A percentile compares a stretch with the other conserved stretches of the same genome.
phyloP scores from a whole-genome alignment of 2,888 invertebrate genomes.

The Vesta saturnalis region DNA sequence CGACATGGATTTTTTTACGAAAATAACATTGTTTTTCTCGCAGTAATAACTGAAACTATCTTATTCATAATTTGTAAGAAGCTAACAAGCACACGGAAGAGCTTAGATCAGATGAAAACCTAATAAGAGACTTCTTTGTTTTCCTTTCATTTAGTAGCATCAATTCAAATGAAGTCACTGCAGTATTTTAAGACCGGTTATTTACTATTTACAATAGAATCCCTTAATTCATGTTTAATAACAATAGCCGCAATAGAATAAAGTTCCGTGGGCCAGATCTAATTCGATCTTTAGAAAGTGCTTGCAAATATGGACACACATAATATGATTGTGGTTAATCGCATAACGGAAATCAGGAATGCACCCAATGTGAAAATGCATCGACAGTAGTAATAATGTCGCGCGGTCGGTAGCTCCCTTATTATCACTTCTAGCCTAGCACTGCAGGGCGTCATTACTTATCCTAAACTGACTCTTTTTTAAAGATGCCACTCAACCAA shows the following conservation, averaged over 20 bases:
- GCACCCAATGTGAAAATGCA: slow-evolving; percentile 59
- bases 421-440: slow-evolving; percentile 52
- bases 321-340: slow-evolving; percentile 63
- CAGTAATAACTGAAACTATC: too few relatives aligned
- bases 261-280: slow-evolving; percentile 42
- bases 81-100: too few relatives aligned
- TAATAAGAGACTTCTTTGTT: too few relatives aligned
- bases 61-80: too few relatives aligned
- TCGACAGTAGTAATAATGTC: slow-evolving; percentile 53
- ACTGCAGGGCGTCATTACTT: slow-evolving; percentile 60
- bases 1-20: too few relatives aligned
- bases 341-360: slow-evolving; percentile 60
- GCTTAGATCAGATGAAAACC: too few relatives aligned
- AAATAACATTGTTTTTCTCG: too few relatives aligned
- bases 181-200: not conserved
- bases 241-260: slow-evolving; percentile 45
- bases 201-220: slow-evolving; percentile 23
- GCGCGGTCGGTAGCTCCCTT: slow-evolving; percentile 47
- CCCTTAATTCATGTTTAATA: slow-evolving; percentile 52
- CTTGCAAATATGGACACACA: slow-evolving; percentile 50
- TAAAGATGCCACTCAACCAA: slow-evolving; percentile 57
- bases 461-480: slow-evolving; percentile 62
- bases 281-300: slow-evolving; percentile 44
- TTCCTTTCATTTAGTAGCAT: not conserved
- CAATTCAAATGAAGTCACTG: not conserved